Evolutionary conservation across 2,797 vertebrate species (phyloP), one percentile per base, ranked within the genome.

Genomic region (Danionella dracula): DNA sequence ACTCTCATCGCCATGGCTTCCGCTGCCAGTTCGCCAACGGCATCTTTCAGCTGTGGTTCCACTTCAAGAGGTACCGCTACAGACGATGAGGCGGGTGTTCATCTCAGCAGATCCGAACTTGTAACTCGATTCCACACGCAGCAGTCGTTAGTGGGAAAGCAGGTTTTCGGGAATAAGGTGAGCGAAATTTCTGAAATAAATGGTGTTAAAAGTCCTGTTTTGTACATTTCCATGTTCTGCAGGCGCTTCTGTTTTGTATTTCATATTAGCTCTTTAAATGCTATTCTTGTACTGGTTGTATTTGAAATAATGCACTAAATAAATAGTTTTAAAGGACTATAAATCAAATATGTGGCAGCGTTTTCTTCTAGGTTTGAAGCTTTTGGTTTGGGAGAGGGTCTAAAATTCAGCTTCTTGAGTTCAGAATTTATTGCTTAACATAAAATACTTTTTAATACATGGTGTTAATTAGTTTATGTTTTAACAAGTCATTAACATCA

Each of bases 41-140:
- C 4, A 98, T 99, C 83, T 99, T 99, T 79, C 97, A 99, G 83
- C 88, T 99, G 55, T 99, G 97, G 96, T 99, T 99, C 84, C 96
- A 99, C 79, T 99, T 99, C 75, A 99, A 99, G 82, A 88, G 96
- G 6, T 99, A 98, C 79, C 93, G 95, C 20, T 99, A 99, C 80
- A 89, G 96, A 51, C 85, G 97, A 63, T 99, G 86, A 84, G 44
- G 45, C 66, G n/a, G 34, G 13, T 45, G 16, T 2, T 29, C 2
- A 17, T 23, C 0, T 8, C 31, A 6, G 17, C 8, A 8, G 31
- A 15, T 21, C n/a, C 6, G 5, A 11, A 13, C 21, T 5, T 21
- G 15, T 31, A n/a, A 40, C 19, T 62, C 13, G 4, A 63, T 40
- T 4, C 8, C 37, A 32, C 23, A 42, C 9, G 13, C 27, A 8